phyloP scores from a whole-genome alignment of 2,888 invertebrate genomes.

The Rotaria sp. region DNA sequence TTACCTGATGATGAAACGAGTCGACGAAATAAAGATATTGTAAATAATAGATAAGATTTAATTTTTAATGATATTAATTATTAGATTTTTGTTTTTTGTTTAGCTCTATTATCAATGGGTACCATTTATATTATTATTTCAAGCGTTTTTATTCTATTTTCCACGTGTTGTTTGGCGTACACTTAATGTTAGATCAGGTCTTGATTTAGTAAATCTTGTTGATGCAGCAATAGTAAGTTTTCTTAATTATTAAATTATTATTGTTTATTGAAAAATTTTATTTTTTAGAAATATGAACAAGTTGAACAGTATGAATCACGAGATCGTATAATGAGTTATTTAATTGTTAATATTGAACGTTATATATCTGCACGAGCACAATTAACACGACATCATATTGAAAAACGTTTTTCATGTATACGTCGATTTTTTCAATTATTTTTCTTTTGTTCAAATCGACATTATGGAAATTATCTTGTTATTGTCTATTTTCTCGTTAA shows the following conservation, averaged over 20 bases:
- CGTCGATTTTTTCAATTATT: neutral
- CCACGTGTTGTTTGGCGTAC: conserved; percentile 41
- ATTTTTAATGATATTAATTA: neutral
- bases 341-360: conserved; percentile 39
- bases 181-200: conserved; percentile 33
- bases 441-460: conserved; percentile 38
- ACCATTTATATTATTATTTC: conserved; percentile 40
- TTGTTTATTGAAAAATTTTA: too few species aligned
- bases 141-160: conserved; percentile 40
- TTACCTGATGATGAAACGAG: conserved; percentile 29
- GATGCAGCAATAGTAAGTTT: conserved; percentile 36
- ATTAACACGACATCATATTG: neutral
- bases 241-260: too few species aligned
- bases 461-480: conserved; percentile 39
- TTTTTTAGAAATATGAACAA: conserved; percentile 34
- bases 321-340: conserved; percentile 40
- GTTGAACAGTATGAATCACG: conserved; percentile 39
- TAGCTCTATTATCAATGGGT: conserved; percentile 40
- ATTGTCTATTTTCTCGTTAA: conserved; percentile 40
- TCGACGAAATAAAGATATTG: conserved; percentile 18
- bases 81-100: neutral
- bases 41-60: neutral
- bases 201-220: conserved; percentile 39
- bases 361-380: conserved; percentile 35
- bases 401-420: neutral